phyloP scores from a whole-genome alignment of 2,888 invertebrate species.

The Lordiphosa andalusiaca region DNA sequence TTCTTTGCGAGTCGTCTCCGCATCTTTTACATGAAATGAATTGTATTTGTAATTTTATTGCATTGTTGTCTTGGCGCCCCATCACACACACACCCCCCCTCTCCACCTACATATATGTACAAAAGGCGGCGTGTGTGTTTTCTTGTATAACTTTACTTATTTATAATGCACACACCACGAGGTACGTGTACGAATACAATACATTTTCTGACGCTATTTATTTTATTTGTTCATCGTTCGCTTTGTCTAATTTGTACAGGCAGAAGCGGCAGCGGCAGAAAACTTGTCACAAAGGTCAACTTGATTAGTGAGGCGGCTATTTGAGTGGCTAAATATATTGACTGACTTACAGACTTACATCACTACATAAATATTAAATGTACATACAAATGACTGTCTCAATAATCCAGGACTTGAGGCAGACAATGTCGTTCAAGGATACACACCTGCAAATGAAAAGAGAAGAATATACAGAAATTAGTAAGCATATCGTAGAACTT shows the following conservation, averaged over 20 bases:
- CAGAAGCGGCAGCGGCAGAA: not conserved
- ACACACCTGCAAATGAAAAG: constrained; percentile 57
- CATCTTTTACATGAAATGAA: no score
- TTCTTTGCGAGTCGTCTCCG: no score
- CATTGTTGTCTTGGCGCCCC: no score
- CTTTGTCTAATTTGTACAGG: constrained; percentile 7
- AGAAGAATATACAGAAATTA: constrained; percentile 8
- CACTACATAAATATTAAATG: constrained; percentile 12
- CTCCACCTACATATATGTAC: no score
- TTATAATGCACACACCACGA: constrained; percentile 1
- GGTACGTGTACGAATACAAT: not conserved
- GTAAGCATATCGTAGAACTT: constrained; percentile 10
- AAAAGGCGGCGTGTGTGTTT: not conserved
- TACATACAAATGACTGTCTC: constrained; percentile 58
- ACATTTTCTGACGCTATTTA: constrained; percentile 3
- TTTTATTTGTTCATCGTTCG: constrained; percentile 8
- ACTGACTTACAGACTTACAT: constrained; percentile 28
- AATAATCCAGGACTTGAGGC: constrained; percentile 76
- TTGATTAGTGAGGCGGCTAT: constrained; percentile 57
- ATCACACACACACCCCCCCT: no score
- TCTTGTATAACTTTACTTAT: constrained; percentile 5
- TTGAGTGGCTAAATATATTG: constrained; percentile 21
- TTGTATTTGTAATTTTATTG: not conserved
- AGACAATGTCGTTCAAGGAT: constrained; percentile 52
- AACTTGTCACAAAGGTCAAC: constrained; percentile 61